Base-by-base conservation (phyloP, 2,797 vertebrate species). In the Trematomus bernacchii region DNA sequence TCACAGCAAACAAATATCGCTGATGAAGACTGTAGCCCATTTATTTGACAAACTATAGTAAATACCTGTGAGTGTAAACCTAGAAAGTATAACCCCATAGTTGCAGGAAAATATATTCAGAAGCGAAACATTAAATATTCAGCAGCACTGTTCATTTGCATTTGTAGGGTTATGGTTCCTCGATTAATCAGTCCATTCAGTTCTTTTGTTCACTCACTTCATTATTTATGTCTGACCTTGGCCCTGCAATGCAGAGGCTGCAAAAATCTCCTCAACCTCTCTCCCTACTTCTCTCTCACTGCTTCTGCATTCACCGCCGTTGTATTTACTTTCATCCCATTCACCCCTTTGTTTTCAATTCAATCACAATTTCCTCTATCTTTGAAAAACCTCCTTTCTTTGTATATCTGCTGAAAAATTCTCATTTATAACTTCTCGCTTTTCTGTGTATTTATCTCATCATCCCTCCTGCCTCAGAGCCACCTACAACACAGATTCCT, bases 141-240 rank as follows among this genome's bases (percentile, higher is more conserved):
- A 52, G 16, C 67, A 52, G 14, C 0, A 8, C 47, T 21, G 43
- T 21, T 53, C 44, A 50, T 79, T 37, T 37, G 33, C 44, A 50
- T 79, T 37, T 37, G 33, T 37, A 37, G 7, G 33, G 7, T 37
- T 37, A 37, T 37, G 33, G 33, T 37, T 37, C 33, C 54, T 51
- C 65, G 37, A 50, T 72, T 75, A 40, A 66, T 70, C 69, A 72
- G 11, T 80, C 65, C 30, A 48, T 74, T 66, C 30, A 50, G 72
- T 80, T 77, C 44, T 54, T 86, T 86, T 86, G 73, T 88, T 82
- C 60, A 64, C 72, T 71, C 61, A 54, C 48, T 82, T 88, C 62
- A 84, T 87, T 83, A 83, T 90, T 80, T 77, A 85, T 87, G 81
- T 89, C 78, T 87, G 72, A 87, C 85, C 74, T 83, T 80, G 62